These are phyloP conservation scores for Hydrotaea cyrtoneurina DNA, from an alignment of 2,888 invertebrate genomes.

Conservation along the genomic window DNA sequence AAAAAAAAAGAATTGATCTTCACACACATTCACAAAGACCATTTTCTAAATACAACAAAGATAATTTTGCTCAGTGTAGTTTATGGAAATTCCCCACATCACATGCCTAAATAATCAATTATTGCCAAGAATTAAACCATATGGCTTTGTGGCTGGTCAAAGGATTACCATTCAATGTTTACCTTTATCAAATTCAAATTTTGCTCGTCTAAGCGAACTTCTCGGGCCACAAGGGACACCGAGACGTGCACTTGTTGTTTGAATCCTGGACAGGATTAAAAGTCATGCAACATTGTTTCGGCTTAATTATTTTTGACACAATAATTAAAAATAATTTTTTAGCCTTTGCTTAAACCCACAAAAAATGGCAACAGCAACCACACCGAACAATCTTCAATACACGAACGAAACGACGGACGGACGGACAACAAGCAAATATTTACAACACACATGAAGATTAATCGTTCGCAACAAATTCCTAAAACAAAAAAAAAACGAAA, in stretches of 20 bases:
- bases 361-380: background rate
- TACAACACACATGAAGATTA: conserved; percentile 24
- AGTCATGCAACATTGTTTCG: conserved; percentile 5
- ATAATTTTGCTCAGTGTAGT: no score
- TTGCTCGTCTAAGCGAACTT: conserved; percentile 3
- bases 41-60: no score
- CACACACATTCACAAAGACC: no score
- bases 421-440: background rate
- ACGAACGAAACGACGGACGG: background rate
- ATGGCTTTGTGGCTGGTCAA: no score
- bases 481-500: background rate
- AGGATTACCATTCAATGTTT: no score
- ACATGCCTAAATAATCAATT: no score
- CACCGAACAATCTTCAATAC: background rate
- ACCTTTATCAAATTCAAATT: no score
- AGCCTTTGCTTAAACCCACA: background rate
- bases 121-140: no score
- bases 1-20: no score
- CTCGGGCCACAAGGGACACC: no score
- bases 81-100: no score
- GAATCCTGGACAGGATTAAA: background rate
- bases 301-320: conserved; percentile 41
- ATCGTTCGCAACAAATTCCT: conserved; percentile 8
- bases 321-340: conserved; percentile 40
- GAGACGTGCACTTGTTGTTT: background rate